Evolutionary conservation across 2,113 vertebrate species (phyloP), one percentile per base, ranked within the genome.

Genomic region (Ceuthmochares aereus): DNA sequence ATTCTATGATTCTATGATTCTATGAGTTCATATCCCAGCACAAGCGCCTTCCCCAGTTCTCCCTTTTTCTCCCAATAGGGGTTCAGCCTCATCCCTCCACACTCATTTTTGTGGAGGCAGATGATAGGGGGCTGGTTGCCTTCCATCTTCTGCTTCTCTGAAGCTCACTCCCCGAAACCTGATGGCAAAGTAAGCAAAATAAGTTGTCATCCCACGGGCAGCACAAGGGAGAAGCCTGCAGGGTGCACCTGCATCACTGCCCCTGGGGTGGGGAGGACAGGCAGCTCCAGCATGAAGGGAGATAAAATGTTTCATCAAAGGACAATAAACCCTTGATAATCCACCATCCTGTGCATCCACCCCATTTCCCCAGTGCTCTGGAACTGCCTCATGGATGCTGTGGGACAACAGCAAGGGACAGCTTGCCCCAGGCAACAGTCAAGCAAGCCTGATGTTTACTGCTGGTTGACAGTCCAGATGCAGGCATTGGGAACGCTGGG

Each of bases 201-300:
- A 66, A 77, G 37, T 69, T 3, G 0, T 47, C 75, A 43, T 29
- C 34, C 43, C 55, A 59, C 7, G 63, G 7, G 6, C 32, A 80
- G 20, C 29, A 64, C 37, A 54, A 4, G 6, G 66, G 12, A 76
- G n/a, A 80, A 74, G 55, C 9, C 60, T 55, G 14, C 42, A 68
- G 42, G 60, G 37, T 63, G 58, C 1, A 20, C 32, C 6, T 10
- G 29, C 7, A 14, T 47, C 36, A 27, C 40, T 0, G 0, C 4
- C 29, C 32, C 67, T 55, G 64, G 34, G 22, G 14, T 5, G 7
- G 34, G 27, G 15, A 85, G 4, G 23, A 40, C 36, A 45, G 64
- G 51, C 40, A 74, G 43, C 42, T 32, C 32, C 42, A 87, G 34
- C 26, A 90, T 85, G 62, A 22, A 3, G 6, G 18, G 14, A 73